Conservation (phyloP, 1,140 invertebrate species). For the Dryas iulia region DNA sequence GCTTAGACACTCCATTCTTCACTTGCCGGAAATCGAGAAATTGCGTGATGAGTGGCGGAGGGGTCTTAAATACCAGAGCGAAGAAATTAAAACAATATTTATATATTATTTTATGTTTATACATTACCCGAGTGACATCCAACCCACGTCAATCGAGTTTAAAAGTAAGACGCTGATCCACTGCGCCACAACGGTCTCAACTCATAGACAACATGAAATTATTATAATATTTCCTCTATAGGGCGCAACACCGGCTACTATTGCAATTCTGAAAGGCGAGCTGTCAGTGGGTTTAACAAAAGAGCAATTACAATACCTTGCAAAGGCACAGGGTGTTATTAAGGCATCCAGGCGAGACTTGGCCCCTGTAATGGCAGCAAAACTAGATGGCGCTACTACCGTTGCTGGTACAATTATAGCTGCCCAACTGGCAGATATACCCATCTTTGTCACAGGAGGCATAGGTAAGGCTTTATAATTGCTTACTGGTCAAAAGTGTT, state of each 20-base stretch:
- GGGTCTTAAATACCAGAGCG: too few species aligned
- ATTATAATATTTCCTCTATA: slow-evolving; percentile 52
- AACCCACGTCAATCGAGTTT: too few species aligned
- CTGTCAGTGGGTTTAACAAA: slow-evolving; percentile 89
- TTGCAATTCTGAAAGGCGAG: slow-evolving; percentile 92
- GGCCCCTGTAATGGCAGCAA: slow-evolving; percentile 86
- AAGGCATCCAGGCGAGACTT: slow-evolving; percentile 95
- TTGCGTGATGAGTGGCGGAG: too few species aligned
- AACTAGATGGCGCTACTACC: slow-evolving; percentile 95
- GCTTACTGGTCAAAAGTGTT: too few species aligned
- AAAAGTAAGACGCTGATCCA: too few species aligned
- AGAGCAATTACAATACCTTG: slow-evolving; percentile 84
- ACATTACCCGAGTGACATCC: too few species aligned
- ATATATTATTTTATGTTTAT: too few species aligned
- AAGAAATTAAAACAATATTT: too few species aligned
- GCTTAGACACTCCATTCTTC: too few species aligned
- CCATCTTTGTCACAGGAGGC: slow-evolving; percentile 96
- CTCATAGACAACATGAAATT: too few species aligned
- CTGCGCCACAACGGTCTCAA: too few species aligned
- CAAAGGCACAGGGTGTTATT: slow-evolving; percentile 77
- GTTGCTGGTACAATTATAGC: slow-evolving; percentile 96
- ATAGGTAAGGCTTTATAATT: slow-evolving; percentile 73
- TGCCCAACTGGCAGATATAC: slow-evolving; percentile 89
- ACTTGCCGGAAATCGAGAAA: too few species aligned
- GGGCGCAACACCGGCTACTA: slow-evolving; percentile 96